phyloP scores from a whole-genome alignment of 2,888 invertebrate species.

The Amblyjoppa proteus region DNA sequence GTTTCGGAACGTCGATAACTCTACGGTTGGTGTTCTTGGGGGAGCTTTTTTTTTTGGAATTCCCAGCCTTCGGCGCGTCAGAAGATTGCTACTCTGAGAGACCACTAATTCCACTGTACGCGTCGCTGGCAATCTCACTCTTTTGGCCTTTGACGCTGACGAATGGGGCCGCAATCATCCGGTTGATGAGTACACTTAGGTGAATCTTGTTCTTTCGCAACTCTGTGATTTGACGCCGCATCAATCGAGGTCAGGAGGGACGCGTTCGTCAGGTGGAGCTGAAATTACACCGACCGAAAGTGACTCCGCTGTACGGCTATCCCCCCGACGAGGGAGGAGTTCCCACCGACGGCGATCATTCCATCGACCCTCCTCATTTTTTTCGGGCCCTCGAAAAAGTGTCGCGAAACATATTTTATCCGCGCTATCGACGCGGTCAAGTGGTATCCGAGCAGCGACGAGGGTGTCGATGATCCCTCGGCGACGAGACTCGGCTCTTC shows the following conservation, averaged over 20 bases:
- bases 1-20: slow-evolving; percentile 40
- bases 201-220: not conserved
- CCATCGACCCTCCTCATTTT: slow-evolving; percentile 69
- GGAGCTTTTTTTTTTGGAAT: not conserved
- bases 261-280: not conserved
- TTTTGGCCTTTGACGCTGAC: not conserved
- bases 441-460: not conserved
- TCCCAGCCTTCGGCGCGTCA: not conserved
- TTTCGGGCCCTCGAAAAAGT: slow-evolving; percentile 75
- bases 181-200: not conserved
- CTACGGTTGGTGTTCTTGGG: slow-evolving; percentile 5
- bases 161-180: not conserved
- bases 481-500: not conserved
- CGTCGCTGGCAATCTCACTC: not conserved
- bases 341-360: not conserved
- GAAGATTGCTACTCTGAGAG: too few species aligned
- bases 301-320: slow-evolving; percentile 5
- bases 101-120: not conserved
- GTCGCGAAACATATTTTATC: slow-evolving; percentile 66
- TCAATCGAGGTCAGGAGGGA: not conserved
- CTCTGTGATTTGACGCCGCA: not conserved
- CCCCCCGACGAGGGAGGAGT: slow-evolving; percentile 37
- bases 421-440: not conserved
- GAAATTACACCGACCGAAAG: slow-evolving; percentile 2
- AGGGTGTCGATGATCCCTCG: not conserved